Evolutionary conservation across 2,888 invertebrate species (phyloP).

Genomic region (Meiosimyza decipiens): DNA sequence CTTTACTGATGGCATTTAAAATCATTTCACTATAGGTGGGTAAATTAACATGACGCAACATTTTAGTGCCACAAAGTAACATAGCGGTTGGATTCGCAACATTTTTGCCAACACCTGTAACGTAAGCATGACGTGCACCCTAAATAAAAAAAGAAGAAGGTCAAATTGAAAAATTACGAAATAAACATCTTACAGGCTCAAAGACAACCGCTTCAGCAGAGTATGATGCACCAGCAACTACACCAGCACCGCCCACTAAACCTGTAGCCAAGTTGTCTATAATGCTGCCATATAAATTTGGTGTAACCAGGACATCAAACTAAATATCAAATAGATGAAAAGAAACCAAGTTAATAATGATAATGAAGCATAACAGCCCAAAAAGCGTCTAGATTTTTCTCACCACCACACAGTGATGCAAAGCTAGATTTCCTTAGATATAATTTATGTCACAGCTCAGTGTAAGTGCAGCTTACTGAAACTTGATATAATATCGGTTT

Average conservation of each 20-base stretch:
- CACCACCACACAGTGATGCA: too few species aligned
- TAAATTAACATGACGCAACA: conserved; percentile 92
- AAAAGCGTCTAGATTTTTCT: too few species aligned
- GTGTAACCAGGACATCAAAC: conserved; percentile 98
- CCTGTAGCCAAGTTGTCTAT: conserved; percentile 97
- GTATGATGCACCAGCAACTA: conserved; percentile 96
- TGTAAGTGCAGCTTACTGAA: too few species aligned
- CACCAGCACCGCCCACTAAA: conserved; percentile 96
- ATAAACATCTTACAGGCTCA: conserved; percentile 79
- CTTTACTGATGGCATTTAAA: conserved; percentile 83
- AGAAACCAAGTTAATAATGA: background rate
- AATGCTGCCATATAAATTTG: conserved; percentile 98
- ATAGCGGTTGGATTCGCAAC: conserved; percentile 99
- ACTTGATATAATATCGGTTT: too few species aligned
- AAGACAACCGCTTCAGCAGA: conserved; percentile 94
- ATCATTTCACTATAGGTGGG: conserved; percentile 86
- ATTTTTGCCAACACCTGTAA: conserved; percentile 77
- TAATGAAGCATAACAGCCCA: too few species aligned
- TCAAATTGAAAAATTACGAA: conserved; percentile 15
- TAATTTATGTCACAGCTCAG: too few species aligned
- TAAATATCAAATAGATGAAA: conserved; percentile 59
- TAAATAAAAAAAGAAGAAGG: conserved; percentile 61
- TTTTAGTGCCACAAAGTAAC: conserved; percentile 90
- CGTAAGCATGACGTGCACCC: conserved; percentile 97
- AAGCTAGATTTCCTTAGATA: too few species aligned